phyloP scores from a whole-genome alignment of 1,140 invertebrate genomes.

The Panonychus citri region DNA sequence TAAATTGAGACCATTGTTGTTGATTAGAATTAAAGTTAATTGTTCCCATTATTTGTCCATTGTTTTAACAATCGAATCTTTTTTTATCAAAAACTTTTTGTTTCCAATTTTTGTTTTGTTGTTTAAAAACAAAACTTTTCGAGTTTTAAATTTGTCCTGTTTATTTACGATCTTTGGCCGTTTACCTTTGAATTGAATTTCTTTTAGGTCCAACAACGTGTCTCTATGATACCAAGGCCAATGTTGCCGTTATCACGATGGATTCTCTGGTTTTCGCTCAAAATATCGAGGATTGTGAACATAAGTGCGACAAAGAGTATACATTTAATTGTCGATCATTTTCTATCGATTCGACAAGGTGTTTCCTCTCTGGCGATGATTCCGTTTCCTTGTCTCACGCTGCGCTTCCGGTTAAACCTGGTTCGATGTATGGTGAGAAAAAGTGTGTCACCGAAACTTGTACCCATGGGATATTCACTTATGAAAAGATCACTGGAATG shows the following conservation, averaged over 20 bases:
- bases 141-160: neutral
- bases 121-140: neutral
- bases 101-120: neutral
- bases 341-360: slow-evolving; percentile 22
- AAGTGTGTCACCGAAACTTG: slow-evolving; percentile 21
- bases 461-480: slow-evolving; percentile 27
- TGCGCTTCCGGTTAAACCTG: slow-evolving; percentile 11
- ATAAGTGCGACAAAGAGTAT: slow-evolving; percentile 24
- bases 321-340: slow-evolving; percentile 23
- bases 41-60: too few relatives aligned
- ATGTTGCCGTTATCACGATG: slow-evolving; percentile 25
- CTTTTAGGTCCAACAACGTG: slow-evolving; percentile 25
- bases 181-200: too few relatives aligned
- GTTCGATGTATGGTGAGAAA: slow-evolving; percentile 24
- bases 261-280: slow-evolving; percentile 27
- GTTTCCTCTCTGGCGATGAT: slow-evolving; percentile 28
- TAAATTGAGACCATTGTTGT: too few relatives aligned
- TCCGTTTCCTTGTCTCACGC: slow-evolving; percentile 19
- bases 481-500: slow-evolving; percentile 28
- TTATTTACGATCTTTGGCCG: too few relatives aligned
- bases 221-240: slow-evolving; percentile 22
- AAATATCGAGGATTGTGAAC: slow-evolving; percentile 25
- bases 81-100: too few relatives aligned
- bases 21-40: too few relatives aligned
- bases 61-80: too few relatives aligned